Evolutionary conservation across 2,888 invertebrate genomes (phyloP), one percentile per base, ranked within the genome.

Genomic region (Chaetogeoica ovagalla): DNA sequence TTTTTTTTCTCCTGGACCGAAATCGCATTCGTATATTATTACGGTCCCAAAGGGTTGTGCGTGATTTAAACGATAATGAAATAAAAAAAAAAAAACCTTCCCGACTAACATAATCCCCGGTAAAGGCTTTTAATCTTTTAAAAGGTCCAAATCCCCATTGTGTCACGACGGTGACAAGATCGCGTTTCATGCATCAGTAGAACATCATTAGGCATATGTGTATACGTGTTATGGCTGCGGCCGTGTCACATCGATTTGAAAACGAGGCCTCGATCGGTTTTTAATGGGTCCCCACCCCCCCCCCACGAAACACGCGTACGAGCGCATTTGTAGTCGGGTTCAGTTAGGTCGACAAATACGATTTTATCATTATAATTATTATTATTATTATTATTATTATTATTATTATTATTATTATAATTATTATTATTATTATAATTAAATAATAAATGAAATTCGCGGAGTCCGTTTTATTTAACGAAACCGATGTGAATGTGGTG

Each of bases 51-150:
- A 79, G 77, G 77, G 77, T 79, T 39, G 55, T 8, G 52, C 57
- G 23, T 52, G 69, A 69, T 69, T 48, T 48, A 60, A 77, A 77
- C 59, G 69, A 69, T 77, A 77, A 77, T 59, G 52, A 68, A 75
- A 76, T 60, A 69, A 68, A 21, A n/a, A n/a, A n/a, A n/a, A n/a
- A n/a, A n/a, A n/a, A n/a, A n/a, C n/a, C n/a, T n/a, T 4, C 37
- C 62, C 23, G 23, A 17, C 23, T 2, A 8, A 11, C 11, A 39
- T 79, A 70, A 79, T 79, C 77, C 77, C 62, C 63, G 77, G 70
- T 79, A 79, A 79, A 79, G 70, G 77, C 70, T 70, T 70, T 63
- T 79, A 79, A 79, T 79, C 77, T 39, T 79, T 79, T 79, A 79
- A 79, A 79, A 79, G 77, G 77, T 52, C 55, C 9, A 66, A 79